These are phyloP conservation scores for Matsumyia berberina DNA, from an alignment of 2,888 invertebrate species.

Conservation along the genomic window DNA sequence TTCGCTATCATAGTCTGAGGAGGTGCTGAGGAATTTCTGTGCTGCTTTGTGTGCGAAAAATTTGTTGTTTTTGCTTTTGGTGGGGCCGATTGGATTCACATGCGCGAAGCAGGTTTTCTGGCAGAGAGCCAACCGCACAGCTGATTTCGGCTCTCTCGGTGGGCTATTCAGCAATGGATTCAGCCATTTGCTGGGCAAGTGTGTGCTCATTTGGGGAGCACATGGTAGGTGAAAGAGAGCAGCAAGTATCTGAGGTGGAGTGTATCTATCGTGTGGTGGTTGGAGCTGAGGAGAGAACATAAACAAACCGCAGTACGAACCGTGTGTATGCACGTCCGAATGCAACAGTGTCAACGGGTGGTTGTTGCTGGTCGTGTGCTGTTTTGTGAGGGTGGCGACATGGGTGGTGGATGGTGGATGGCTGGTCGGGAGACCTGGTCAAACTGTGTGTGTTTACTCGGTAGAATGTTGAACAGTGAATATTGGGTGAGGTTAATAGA, in stretches of 20 bases:
- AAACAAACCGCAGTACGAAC: constrained; percentile 65
- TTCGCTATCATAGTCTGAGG: constrained; percentile 75
- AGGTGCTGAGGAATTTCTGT: constrained; percentile 69
- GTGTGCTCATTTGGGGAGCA: constrained; percentile 41
- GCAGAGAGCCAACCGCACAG: constrained; percentile 46
- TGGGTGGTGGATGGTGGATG: background rate
- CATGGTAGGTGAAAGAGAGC: background rate
- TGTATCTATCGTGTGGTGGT: constrained; percentile 22
- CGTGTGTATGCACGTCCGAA: constrained; percentile 56
- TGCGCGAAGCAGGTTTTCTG: constrained; percentile 53
- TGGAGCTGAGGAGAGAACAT: constrained; percentile 56
- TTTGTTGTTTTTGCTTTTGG: constrained; percentile 42
- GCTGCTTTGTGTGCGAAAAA: constrained; percentile 68
- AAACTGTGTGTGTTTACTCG: constrained; percentile 47
- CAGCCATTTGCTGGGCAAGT: constrained; percentile 31
- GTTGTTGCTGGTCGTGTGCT: constrained; percentile 44
- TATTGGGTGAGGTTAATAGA: constrained; percentile 63
- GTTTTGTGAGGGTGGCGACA: too few relatives aligned
- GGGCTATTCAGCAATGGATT: constrained; percentile 49
- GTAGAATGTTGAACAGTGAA: constrained; percentile 37
- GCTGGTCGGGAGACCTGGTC: constrained; percentile 35
- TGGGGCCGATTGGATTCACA: constrained; percentile 43
- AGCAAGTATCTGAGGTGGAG: constrained; percentile 12
- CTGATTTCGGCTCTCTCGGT: constrained; percentile 60
- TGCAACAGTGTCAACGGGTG: constrained; percentile 73